Percentiles rank a stretch among this genome's conserved stretches.
These are phyloP conservation scores for Agriotes lineatus DNA, from an alignment of 2,888 invertebrate species.

Conservation along the genomic window DNA sequence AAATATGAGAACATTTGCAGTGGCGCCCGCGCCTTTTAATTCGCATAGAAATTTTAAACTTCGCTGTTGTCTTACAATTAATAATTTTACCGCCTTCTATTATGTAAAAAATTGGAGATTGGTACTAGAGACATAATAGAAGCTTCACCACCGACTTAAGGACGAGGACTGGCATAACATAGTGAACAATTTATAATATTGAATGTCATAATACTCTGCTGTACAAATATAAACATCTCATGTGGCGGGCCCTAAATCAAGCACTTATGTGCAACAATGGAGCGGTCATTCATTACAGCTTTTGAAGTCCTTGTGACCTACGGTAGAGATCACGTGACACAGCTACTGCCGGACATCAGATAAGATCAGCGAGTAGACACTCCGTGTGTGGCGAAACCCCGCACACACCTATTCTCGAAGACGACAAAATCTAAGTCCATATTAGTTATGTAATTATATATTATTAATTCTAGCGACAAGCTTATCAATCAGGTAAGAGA, in stretches of 20 bases:
- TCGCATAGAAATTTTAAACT: too few species aligned
- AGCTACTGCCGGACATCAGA: slow-evolving; percentile 49
- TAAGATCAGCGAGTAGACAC: slow-evolving; percentile 50
- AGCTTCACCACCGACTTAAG: neutral
- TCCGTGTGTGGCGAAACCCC: slow-evolving; percentile 53
- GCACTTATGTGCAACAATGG: slow-evolving; percentile 35
- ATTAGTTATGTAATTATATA: neutral
- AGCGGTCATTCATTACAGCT: slow-evolving; percentile 31
- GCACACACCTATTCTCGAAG: slow-evolving; percentile 32
- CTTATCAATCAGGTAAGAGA: neutral
- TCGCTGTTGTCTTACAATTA: too few species aligned
- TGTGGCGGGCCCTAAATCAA: slow-evolving; percentile 24
- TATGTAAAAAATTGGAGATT: too few species aligned
- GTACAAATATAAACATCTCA: slow-evolving; percentile 34
- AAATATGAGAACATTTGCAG: too few species aligned
- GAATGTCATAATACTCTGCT: slow-evolving; percentile 21
- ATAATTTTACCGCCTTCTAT: too few species aligned
- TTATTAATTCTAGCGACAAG: too few species aligned
- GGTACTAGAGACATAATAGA: too few species aligned
- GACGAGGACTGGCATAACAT: neutral
- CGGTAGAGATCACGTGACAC: slow-evolving; percentile 52
- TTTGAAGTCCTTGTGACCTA: slow-evolving; percentile 48
- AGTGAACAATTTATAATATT: slow-evolving; percentile 21
- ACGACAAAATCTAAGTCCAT: slow-evolving; percentile 8
- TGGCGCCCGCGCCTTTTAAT: too few species aligned